These are phyloP conservation scores for Bombus pyrosoma DNA, from an alignment of 1,140 invertebrate species.

Conservation along the genomic window DNA sequence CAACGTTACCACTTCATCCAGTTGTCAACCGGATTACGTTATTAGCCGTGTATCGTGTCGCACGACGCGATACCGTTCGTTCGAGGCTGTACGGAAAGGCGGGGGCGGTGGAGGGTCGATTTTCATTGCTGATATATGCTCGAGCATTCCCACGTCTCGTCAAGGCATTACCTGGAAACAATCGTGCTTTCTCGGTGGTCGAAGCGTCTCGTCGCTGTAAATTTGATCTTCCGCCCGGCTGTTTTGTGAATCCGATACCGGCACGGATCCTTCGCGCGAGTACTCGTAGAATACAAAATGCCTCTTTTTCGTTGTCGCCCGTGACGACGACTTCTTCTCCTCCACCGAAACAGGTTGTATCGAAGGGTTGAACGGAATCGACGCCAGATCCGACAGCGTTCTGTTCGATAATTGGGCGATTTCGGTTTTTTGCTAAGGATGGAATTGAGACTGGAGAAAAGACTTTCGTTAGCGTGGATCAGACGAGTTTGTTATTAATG, in stretches of 20 bases:
- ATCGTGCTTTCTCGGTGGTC: constrained; percentile 61
- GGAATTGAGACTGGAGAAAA: too few relatives aligned
- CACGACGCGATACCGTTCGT: constrained; percentile 76
- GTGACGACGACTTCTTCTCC: neutral
- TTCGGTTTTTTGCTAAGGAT: neutral
- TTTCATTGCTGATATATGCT: constrained; percentile 66
- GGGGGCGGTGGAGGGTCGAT: constrained; percentile 61
- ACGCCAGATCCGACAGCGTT: neutral
- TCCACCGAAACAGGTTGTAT: neutral
- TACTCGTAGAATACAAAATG: constrained; percentile 38
- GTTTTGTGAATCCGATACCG: constrained; percentile 61
- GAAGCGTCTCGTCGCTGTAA: constrained; percentile 49
- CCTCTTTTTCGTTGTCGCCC: constrained; percentile 11
- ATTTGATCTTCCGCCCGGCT: constrained; percentile 55
- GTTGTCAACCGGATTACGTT: constrained; percentile 48
- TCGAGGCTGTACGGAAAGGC: constrained; percentile 69
- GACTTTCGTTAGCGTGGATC: too few relatives aligned
- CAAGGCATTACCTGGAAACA: constrained; percentile 70
- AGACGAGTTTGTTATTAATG: too few relatives aligned
- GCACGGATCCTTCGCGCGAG: constrained; percentile 26
- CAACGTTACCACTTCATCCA: neutral
- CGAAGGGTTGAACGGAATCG: neutral
- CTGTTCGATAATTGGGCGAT: neutral
- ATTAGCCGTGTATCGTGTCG: constrained; percentile 74
- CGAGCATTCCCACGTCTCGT: constrained; percentile 77